Base-by-base conservation (phyloP, 2,797 vertebrate species). In the Cossypha niveicapilla region DNA sequence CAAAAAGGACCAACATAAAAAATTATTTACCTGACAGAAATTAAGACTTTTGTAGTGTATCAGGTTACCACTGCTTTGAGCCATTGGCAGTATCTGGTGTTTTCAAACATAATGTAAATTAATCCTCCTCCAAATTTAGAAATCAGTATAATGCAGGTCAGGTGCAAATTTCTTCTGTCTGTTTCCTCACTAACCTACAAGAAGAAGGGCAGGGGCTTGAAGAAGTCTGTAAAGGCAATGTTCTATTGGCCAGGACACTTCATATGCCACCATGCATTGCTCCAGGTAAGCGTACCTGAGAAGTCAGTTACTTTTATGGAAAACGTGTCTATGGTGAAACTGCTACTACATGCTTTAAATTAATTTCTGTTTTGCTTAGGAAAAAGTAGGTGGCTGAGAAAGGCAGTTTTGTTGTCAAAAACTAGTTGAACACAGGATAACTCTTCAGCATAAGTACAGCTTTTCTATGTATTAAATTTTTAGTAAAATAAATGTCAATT, bases 261-360 rank as follows among this genome's bases (percentile, higher is more conserved):
- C 15, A 18, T 10, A 1, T 15, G 10, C 15, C 37, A 10, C 6
- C 17, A 24, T 1, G 1, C 21, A 10, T 41, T 57, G 32, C 27
- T 83, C 42, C 28, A 42, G 15, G 6, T 50, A 35, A 67, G 12
- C 0, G 0, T 32, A 24, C 11, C 13, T 63, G 53, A 60, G 7
- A 82, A 48, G 7, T 44, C 34, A 44, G n/a, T 63, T 62, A 50
- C 7, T 47, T 57, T 73, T 86, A 53, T 11, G 28, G 37, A 37
- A 35, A 48, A 48, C 10, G 8, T 0, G 6, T n/a, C 18, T 58
- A 7, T 18, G 3, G 19, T 42, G 28, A 41, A 93, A 74, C 11
- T 27, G 10, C 14, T 72, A 18, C 37, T 65, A 12, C 3, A 17
- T 8, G 2, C 53, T 65, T 67, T 23, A 27, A 66, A 71, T 42